Evolutionary conservation across 2,888 invertebrate genomes (phyloP).

Genomic region (Tanytarsus gracilentus): DNA sequence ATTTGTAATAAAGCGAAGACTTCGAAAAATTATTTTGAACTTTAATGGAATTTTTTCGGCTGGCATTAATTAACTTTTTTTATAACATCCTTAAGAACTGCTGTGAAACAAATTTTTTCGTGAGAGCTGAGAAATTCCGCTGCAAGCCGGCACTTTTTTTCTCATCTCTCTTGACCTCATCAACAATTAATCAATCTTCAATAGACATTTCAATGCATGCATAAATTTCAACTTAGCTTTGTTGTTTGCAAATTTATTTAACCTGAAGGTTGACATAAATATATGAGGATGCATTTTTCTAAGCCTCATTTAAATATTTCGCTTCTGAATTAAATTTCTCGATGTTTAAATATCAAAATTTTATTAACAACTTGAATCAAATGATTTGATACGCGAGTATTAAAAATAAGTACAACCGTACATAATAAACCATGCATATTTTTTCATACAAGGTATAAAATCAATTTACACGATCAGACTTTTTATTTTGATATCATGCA

Average conservation of each 20-base stretch:
- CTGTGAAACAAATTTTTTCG: not conserved
- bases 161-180: slow-evolving; percentile 13
- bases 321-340: too few relatives aligned
- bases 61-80: not conserved
- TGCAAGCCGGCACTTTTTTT: not conserved
- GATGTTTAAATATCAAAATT: too few relatives aligned
- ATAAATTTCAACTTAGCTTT: not conserved
- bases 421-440: too few relatives aligned
- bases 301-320: not conserved
- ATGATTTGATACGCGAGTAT: too few relatives aligned
- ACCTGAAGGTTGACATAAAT: not conserved
- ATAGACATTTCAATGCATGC: slow-evolving; percentile 24
- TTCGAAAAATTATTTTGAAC: not conserved
- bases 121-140: not conserved
- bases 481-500: slow-evolving; percentile 5
- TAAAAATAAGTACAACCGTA: too few relatives aligned
- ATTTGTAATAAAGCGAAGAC: slow-evolving; percentile 1
- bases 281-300: not conserved
- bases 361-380: too few relatives aligned
- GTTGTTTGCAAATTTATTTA: slow-evolving; percentile 16
- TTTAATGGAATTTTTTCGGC: not conserved
- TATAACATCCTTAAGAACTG: not conserved
- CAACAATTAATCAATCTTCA: slow-evolving; percentile 25
- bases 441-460: not conserved
- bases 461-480: slow-evolving; percentile 10